Percentiles rank a stretch among this genome's conserved stretches.
Conservation (phyloP, 2,113 vertebrate species). For the Ptychochromis oligacanthus region DNA sequence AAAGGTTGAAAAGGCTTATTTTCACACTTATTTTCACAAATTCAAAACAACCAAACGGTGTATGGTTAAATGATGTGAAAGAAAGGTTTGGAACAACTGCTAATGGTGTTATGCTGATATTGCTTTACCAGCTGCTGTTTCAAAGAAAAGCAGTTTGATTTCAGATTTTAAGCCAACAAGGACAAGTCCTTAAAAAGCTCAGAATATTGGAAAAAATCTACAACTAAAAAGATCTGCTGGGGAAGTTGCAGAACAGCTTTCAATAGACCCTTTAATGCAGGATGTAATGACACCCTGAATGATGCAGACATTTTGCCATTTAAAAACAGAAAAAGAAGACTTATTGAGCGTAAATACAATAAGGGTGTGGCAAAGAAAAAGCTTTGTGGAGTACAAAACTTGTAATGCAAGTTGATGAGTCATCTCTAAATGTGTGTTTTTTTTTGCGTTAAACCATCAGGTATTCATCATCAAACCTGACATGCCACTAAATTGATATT, state of each 20-base stretch:
- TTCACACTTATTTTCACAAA: too few species aligned
- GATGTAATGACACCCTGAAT: background rate
- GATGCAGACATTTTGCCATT: background rate
- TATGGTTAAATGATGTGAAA: too few species aligned
- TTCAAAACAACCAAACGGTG: background rate
- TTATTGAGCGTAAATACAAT: rapidly evolving
- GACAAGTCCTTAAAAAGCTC: background rate
- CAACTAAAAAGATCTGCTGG: background rate
- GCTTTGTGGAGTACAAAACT: background rate
- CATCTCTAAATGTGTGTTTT: background rate
- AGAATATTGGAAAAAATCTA: rapidly evolving
- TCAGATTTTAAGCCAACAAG: background rate
- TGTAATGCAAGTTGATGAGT: background rate
- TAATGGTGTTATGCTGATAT: background rate
- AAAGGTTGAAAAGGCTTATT: background rate
- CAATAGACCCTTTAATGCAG: background rate
- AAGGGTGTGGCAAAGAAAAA: background rate
- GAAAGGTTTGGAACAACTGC: too few species aligned
- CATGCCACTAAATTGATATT: background rate
- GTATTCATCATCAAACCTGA: background rate
- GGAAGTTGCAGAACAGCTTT: background rate
- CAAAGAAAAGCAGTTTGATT: background rate
- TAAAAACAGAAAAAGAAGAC: background rate
- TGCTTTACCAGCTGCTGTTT: background rate
- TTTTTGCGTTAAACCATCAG: background rate